Conservation (phyloP, 2,113 vertebrate genomes). For the Onychorhynchus coronatus region DNA sequence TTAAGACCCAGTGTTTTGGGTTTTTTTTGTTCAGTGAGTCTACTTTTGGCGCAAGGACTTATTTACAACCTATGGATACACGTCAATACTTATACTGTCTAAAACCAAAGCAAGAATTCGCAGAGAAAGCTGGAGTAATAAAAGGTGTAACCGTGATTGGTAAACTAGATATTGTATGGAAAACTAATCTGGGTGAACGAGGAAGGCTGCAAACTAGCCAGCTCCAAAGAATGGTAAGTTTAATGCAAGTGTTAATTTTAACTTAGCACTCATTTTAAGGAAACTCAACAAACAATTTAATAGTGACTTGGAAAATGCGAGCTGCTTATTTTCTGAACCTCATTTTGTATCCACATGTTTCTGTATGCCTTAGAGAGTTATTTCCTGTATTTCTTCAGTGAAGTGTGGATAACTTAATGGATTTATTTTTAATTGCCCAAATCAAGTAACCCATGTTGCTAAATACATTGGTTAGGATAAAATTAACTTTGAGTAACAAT, state of each 20-base stretch:
- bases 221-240: conserved; percentile 93
- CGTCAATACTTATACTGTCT: conserved; percentile 96
- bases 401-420: neutral
- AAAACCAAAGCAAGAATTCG: conserved; percentile 95
- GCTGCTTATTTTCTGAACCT: neutral
- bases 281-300: neutral
- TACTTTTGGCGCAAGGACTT: conserved; percentile 94
- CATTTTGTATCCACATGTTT: neutral
- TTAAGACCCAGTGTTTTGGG: neutral
- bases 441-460: neutral
- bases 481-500: neutral
- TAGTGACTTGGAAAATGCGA: neutral
- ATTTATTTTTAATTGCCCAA: neutral
- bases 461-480: neutral
- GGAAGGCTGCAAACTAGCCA: conserved; percentile 97
- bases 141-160: conserved; percentile 98
- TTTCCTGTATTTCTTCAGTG: neutral
- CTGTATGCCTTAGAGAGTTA: neutral
- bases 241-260: neutral
- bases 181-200: conserved; percentile 95
- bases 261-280: neutral
- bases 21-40: conserved; percentile 74
- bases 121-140: conserved; percentile 96
- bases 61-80: conserved; percentile 96
- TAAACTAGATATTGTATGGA: conserved; percentile 99